A percentile compares a stretch with the other conserved stretches of the same genome.
phyloP scores from a whole-genome alignment of 2,113 vertebrate genomes.

The Ariopsis seemanni region DNA sequence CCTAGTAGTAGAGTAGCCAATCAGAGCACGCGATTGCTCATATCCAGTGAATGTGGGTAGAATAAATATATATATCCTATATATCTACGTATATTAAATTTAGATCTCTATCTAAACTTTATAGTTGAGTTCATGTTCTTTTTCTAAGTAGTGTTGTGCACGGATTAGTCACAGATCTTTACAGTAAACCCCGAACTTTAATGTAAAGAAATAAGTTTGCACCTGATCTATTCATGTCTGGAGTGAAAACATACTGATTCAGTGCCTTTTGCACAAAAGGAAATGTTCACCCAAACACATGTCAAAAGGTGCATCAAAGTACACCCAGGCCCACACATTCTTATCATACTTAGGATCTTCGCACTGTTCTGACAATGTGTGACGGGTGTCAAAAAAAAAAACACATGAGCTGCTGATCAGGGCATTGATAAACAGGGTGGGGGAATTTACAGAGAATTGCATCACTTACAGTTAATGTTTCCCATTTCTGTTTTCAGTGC shows the following conservation, averaged over 20 bases:
- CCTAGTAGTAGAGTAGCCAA: no score
- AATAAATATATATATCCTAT: no score
- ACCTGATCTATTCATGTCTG: background rate
- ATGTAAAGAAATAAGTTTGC: background rate
- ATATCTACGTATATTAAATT: no score
- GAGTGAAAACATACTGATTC: constrained; percentile 7
- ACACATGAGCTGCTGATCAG: constrained; percentile 28
- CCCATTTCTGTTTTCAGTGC: background rate
- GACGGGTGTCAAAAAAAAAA: constrained; percentile 42
- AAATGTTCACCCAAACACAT: background rate
- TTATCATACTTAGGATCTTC: constrained; percentile 43
- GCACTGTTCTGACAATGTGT: background rate
- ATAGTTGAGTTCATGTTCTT: no score
- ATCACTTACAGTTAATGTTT: constrained; percentile 38
- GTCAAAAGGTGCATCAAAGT: constrained; percentile 11
- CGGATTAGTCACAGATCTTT: no score
- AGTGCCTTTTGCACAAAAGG: background rate
- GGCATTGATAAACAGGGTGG: constrained; percentile 36
- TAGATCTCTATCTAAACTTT: no score
- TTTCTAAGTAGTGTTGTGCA: no score
- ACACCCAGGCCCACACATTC: constrained; percentile 15
- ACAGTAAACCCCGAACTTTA: background rate
- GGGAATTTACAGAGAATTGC: constrained; percentile 42
- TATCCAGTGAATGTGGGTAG: no score
- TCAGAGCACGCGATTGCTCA: no score